Conservation (phyloP, 2,797 vertebrate genomes). For the Macropodus opercularis region DNA sequence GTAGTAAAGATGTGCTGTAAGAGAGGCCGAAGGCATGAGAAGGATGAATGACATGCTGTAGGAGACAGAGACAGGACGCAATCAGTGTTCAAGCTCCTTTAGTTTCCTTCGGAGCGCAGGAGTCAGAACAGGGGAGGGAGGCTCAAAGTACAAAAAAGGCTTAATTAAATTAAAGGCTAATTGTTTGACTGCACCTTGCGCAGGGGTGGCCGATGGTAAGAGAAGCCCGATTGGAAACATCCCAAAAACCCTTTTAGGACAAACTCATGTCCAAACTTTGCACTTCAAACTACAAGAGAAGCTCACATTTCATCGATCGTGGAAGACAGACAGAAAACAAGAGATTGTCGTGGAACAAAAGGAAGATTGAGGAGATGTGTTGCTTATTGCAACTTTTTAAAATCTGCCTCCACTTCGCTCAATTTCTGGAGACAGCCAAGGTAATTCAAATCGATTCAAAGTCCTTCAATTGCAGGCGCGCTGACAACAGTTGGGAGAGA, state of each 20-base stretch:
- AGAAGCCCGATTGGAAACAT: slow-evolving; percentile 12
- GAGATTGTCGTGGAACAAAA: slow-evolving; percentile 47
- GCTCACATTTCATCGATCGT: slow-evolving; percentile 34
- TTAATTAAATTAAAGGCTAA: too few relatives aligned
- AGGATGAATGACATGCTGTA: neutral
- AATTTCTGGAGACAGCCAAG: slow-evolving; percentile 69
- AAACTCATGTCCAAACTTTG: slow-evolving; percentile 32
- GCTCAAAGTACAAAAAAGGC: neutral
- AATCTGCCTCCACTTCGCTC: slow-evolving; percentile 55
- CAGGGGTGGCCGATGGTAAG: neutral
- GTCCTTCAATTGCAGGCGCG: slow-evolving; percentile 78
- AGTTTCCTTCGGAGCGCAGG: too few relatives aligned
- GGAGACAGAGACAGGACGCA: neutral
- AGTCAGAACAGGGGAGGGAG: neutral
- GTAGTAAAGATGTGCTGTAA: neutral
- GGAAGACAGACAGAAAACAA: slow-evolving; percentile 40
- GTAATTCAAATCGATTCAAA: slow-evolving; percentile 80
- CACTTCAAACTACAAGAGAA: slow-evolving; percentile 25
- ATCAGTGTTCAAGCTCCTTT: too few relatives aligned
- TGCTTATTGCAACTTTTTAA: slow-evolving; percentile 63
- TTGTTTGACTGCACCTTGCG: slow-evolving; percentile 11
- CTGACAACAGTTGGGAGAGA: slow-evolving; percentile 71
- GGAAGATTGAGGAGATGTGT: slow-evolving; percentile 40
- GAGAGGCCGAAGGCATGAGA: neutral
- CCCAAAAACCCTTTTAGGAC: neutral